Conservation (phyloP, 2,888 invertebrate genomes). For the Patella pellucida region DNA sequence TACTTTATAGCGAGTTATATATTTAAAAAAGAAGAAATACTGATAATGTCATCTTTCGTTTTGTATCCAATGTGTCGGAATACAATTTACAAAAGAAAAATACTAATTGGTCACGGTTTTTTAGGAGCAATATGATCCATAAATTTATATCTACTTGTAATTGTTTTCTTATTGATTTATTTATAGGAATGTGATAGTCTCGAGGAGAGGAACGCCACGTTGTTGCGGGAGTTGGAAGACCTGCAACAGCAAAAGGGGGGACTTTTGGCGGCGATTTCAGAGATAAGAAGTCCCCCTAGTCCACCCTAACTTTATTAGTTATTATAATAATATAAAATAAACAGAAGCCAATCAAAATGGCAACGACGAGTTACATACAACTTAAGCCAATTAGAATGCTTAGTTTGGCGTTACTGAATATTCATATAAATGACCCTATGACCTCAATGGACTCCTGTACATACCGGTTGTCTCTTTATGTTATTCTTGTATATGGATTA, state of each 20-base stretch:
- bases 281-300: neutral
- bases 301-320: neutral
- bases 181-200: neutral
- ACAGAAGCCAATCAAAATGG: neutral
- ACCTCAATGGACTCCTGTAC: neutral
- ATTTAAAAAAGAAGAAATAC: no score
- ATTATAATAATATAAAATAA: neutral
- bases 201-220: neutral
- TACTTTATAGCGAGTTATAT: no score
- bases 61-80: no score
- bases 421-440: conserved; percentile 5
- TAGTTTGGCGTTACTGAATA: neutral
- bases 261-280: neutral
- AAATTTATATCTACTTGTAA: no score
- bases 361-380: neutral
- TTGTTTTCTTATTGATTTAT: no score
- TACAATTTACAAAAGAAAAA: no score
- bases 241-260: neutral
- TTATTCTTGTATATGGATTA: no score
- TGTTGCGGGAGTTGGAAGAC: neutral
- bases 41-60: no score
- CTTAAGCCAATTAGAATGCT: no score
- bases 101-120: no score
- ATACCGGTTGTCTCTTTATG: no score
- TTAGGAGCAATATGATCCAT: no score